Percentiles rank a stretch among this genome's conserved stretches.
phyloP scores from a whole-genome alignment of 2,888 invertebrate species.

The Fabriciana adippe region DNA sequence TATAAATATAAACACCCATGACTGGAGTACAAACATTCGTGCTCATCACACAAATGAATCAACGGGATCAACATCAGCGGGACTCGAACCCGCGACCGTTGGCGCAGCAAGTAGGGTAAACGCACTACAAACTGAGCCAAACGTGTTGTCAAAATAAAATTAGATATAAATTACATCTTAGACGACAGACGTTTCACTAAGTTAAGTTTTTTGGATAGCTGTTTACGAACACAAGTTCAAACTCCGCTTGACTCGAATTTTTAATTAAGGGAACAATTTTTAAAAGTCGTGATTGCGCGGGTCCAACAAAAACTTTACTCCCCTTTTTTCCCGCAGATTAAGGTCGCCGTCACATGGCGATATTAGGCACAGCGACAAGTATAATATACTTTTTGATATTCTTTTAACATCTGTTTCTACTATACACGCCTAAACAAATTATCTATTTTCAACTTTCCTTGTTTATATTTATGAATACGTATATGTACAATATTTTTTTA shows the following conservation, averaged over 20 bases:
- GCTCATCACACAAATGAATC: too few species aligned
- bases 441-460: too few species aligned
- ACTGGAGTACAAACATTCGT: too few species aligned
- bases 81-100: too few species aligned
- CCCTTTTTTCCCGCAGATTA: slow-evolving; percentile 22
- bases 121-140: too few species aligned
- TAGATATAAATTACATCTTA: slow-evolving; percentile 33
- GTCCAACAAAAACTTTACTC: slow-evolving; percentile 57
- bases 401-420: background rate
- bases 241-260: slow-evolving; percentile 44
- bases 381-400: background rate
- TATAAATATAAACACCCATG: too few species aligned
- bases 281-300: slow-evolving; percentile 61
- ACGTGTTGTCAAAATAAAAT: too few species aligned
- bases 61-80: too few species aligned
- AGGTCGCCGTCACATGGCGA: slow-evolving; percentile 19
- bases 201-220: slow-evolving; percentile 37
- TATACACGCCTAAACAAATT: too few species aligned
- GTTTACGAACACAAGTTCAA: slow-evolving; percentile 35
- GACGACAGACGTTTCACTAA: slow-evolving; percentile 30
- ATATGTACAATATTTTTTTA: too few species aligned
- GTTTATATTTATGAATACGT: too few species aligned
- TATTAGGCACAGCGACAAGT: slow-evolving; percentile 5
- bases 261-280: slow-evolving; percentile 66
- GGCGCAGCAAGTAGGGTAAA: too few species aligned